These are phyloP conservation scores for Drosophila mimetica DNA, from an alignment of 2,888 invertebrate genomes.

Conservation along the genomic window DNA sequence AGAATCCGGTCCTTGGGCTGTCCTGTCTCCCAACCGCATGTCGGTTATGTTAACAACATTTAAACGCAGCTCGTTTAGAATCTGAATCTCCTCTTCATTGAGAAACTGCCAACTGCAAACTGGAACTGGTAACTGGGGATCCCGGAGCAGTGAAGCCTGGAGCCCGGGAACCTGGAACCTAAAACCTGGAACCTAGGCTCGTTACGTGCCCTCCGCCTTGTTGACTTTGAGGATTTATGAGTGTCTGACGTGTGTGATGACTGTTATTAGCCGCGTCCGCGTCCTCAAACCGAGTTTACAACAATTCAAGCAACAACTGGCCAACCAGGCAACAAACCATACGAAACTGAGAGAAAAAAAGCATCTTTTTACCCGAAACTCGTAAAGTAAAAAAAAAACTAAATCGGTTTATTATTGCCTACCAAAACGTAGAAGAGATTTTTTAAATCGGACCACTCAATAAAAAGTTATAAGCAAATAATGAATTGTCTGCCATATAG, in stretches of 20 bases:
- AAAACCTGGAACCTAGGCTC: conserved; percentile 36
- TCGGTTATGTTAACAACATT: conserved; percentile 72
- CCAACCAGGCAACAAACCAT: not conserved
- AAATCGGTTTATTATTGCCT: no score
- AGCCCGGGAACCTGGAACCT: conserved; percentile 1
- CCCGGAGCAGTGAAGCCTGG: conserved; percentile 1
- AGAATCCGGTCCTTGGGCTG: conserved; percentile 56
- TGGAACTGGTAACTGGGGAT: conserved; percentile 6
- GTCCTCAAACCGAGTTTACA: conserved; percentile 19
- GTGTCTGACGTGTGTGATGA: conserved; percentile 80
- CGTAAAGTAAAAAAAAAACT: no score
- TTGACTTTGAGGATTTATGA: conserved; percentile 80
- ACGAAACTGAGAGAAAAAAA: not conserved
- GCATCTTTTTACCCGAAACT: no score
- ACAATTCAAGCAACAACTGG: conserved; percentile 14
- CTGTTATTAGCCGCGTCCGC: conserved; percentile 77
- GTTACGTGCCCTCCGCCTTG: conserved; percentile 57
- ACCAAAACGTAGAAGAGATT: no score
- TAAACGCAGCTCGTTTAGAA: conserved; percentile 78
- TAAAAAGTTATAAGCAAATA: no score
- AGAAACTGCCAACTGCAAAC: conserved; percentile 7
- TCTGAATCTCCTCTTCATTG: conserved; percentile 53
- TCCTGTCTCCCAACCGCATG: conserved; percentile 34
- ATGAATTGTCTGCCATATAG: no score
- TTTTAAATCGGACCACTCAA: no score